Base-by-base conservation (phyloP, 1,140 invertebrate genomes). In the Frieseomelitta varia region DNA sequence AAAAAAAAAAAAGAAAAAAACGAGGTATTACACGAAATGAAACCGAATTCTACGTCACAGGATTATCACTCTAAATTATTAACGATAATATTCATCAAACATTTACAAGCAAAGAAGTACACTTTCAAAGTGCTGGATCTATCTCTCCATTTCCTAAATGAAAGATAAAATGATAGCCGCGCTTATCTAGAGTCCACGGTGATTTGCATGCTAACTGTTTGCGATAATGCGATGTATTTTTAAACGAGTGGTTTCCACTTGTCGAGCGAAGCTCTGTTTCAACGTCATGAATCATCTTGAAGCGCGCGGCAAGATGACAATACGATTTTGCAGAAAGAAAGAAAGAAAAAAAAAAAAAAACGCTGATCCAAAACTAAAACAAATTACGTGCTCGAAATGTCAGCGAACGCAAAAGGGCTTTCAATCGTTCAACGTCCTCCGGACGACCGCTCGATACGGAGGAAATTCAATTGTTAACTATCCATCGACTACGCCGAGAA, bases 331-430 rank as follows among this genome's bases (percentile, higher is more conserved):
- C 24, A 84, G 84, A 88, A 47, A 47, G 8, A 11, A 2, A 30
- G 30, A 2, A 2, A n/a, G n/a, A 39, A 39, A 4, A 39, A 39
- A 39, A 39, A 39, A 8, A 47, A 47, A 47, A 88, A 79, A 84
- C 71, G 76, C 72, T 79, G 87, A 87, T 84, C 61, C 86, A 83
- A 65, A 19, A n/a, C n/a, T 87, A 83, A n/a, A 24, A 47, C 11
- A 39, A 17, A n/a, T 61, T 87, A 87, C 85, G 85, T 87, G 86
- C 85, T 56, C 34, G 27, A 87, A 87, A 79, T 87, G 73, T 87
- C 80, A 39, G 24, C 21, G 55, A 39, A 34, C 4, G 8, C 34
- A 39, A 19, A 77, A 77, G 34, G 51, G 27, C 24, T 69, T 69
- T 39, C 55, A 55, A 19, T 8, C 74, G 47, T 19, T 17, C 21